These are phyloP conservation scores for Thereva nobilitata DNA, from an alignment of 2,888 invertebrate species.

Conservation along the genomic window DNA sequence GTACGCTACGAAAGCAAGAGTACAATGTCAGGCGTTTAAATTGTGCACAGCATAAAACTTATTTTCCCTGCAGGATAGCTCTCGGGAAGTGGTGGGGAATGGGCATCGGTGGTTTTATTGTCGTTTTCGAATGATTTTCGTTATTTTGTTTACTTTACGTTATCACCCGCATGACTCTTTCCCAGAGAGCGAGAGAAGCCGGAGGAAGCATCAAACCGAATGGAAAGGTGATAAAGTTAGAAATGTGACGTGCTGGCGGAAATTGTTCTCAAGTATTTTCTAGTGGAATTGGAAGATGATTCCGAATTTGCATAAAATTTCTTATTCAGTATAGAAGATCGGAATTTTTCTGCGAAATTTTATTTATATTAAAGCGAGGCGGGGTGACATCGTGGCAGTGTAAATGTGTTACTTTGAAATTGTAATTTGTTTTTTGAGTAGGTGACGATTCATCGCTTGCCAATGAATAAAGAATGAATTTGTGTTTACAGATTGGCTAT, in stretches of 20 bases:
- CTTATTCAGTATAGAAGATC: no score
- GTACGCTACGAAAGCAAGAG: background rate
- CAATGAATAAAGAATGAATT: no score
- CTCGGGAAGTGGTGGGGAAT: background rate
- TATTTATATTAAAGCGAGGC: no score
- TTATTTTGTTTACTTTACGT: constrained; percentile 2
- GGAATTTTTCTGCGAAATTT: no score
- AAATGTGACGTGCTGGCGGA: background rate
- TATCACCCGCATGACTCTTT: background rate
- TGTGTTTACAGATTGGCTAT: no score
- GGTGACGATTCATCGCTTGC: no score
- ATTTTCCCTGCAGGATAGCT: background rate
- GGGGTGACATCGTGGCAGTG: no score
- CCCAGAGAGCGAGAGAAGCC: background rate
- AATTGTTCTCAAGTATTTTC: no score
- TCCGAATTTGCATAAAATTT: no score
- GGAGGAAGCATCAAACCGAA: background rate
- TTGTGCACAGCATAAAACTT: constrained; percentile 22
- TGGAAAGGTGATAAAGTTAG: background rate
- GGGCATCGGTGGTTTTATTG: background rate
- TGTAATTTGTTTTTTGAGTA: no score
- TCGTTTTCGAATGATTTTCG: constrained; percentile 8
- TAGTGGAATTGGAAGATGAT: no score
- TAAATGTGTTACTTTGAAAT: no score
- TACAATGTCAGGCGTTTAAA: constrained; percentile 12